These are phyloP conservation scores for Eilema sororculum DNA, from an alignment of 2,888 invertebrate species.

Conservation along the genomic window DNA sequence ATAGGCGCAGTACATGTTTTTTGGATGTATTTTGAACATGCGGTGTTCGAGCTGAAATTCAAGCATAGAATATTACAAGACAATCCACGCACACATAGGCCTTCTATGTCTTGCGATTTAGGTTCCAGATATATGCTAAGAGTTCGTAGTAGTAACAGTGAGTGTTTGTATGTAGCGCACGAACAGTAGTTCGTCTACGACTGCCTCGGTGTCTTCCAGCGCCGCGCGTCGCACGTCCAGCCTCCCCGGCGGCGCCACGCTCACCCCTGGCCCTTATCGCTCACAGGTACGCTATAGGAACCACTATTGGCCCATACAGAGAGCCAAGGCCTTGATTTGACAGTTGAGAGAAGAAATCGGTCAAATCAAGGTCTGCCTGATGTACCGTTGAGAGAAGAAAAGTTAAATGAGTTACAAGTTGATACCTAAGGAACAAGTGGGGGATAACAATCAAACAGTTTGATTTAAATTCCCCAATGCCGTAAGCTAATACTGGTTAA, in stretches of 20 bases:
- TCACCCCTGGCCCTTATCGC: conserved; percentile 86
- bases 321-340: too few relatives aligned
- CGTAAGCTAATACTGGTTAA: not conserved
- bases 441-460: not conserved
- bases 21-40: too few relatives aligned
- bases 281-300: conserved; percentile 65
- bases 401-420: not conserved
- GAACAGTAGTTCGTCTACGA: conserved; percentile 30
- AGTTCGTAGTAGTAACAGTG: too few relatives aligned
- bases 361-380: too few relatives aligned
- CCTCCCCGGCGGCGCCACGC: conserved; percentile 88
- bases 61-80: too few relatives aligned
- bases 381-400: not conserved
- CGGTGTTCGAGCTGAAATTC: too few relatives aligned
- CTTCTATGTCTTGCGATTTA: too few relatives aligned
- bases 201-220: conserved; percentile 1
- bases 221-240: conserved; percentile 73
- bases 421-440: not conserved
- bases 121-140: too few relatives aligned
- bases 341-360: too few relatives aligned
- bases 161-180: conserved; percentile 33
- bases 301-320: not conserved
- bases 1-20: too few relatives aligned
- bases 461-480: not conserved
- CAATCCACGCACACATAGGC: too few relatives aligned